Conservation (phyloP, 2,797 vertebrate species). For the Channa striata region DNA sequence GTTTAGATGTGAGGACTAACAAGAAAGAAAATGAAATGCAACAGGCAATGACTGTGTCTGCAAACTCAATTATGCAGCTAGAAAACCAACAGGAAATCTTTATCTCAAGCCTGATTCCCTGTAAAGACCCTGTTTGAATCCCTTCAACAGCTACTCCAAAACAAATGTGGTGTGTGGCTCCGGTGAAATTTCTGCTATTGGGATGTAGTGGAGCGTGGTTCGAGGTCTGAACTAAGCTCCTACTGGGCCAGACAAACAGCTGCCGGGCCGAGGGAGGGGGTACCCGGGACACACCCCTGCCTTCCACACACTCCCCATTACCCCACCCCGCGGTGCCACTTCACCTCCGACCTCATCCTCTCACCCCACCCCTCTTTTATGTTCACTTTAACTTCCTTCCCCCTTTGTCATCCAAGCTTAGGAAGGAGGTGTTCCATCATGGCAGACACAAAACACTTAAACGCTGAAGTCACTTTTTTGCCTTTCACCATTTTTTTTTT, state of each 20-base stretch:
- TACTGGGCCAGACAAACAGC: conserved; percentile 84
- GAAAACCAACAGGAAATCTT: conserved; percentile 76
- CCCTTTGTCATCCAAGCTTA: conserved; percentile 70
- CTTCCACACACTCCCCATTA: conserved; percentile 76
- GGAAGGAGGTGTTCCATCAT: conserved; percentile 73
- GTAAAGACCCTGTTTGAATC: conserved; percentile 56
- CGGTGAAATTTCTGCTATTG: conserved; percentile 71
- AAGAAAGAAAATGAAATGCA: conserved; percentile 47
- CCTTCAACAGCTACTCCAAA: conserved; percentile 70
- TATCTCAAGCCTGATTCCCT: conserved; percentile 53
- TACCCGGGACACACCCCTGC: conserved; percentile 63
- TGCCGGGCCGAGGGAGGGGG: conserved; percentile 69
- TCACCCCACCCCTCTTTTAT: conserved; percentile 82
- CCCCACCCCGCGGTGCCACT: conserved; percentile 78
- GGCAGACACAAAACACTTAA: conserved; percentile 60
- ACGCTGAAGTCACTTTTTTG: conserved; percentile 28
- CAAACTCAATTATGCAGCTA: conserved; percentile 51
- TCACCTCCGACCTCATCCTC: conserved; percentile 84
- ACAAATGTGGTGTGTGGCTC: conserved; percentile 77
- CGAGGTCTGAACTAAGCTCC: conserved; percentile 76
- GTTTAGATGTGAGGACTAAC: conserved; percentile 31
- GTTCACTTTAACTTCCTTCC: conserved; percentile 78
- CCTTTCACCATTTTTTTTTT: conserved; percentile 16
- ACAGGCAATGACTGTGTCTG: conserved; percentile 45
- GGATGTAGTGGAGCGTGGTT: conserved; percentile 83